phyloP scores from a whole-genome alignment of 92 coral and sea anemone genomes.

The Palythoa caribaeorum region DNA sequence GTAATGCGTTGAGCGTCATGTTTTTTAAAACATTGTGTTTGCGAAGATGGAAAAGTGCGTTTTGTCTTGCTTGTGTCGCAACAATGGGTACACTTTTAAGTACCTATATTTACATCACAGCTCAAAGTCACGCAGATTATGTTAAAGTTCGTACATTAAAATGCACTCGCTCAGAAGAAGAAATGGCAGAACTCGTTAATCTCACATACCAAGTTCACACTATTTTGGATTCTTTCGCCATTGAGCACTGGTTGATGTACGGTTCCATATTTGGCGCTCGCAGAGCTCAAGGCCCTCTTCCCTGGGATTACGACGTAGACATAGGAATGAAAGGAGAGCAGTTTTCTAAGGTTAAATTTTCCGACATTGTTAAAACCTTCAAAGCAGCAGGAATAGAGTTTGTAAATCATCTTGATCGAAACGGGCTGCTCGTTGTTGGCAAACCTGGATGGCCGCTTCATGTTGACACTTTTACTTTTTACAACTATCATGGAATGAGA shows the following conservation, averaged over 20 bases:
- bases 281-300: conserved; percentile 65
- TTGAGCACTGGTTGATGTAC: conserved; percentile 82
- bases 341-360: conserved; percentile 47
- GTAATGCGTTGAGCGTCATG: background rate
- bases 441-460: conserved; percentile 53
- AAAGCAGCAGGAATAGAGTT: conserved; percentile 51
- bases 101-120: conserved; percentile 31
- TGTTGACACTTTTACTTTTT: conserved; percentile 76
- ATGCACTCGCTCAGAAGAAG: conserved; percentile 46
- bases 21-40: background rate
- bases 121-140: conserved; percentile 54
- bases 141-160: conserved; percentile 38
- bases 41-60: conserved; percentile 17
- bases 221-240: conserved; percentile 51
- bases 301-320: conserved; percentile 85
- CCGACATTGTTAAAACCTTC: conserved; percentile 56
- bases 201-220: conserved; percentile 63
- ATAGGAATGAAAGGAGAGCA: conserved; percentile 71
- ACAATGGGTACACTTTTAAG: background rate
- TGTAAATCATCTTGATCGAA: conserved; percentile 48
- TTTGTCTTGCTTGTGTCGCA: background rate
- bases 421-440: conserved; percentile 58
- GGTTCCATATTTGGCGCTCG: conserved; percentile 81
- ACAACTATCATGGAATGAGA: conserved; percentile 70
- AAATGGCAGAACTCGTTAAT: conserved; percentile 58